Base-by-base conservation (phyloP, 35 echinoderm and acorn worm species). In the Eucidaris tribuloides region DNA sequence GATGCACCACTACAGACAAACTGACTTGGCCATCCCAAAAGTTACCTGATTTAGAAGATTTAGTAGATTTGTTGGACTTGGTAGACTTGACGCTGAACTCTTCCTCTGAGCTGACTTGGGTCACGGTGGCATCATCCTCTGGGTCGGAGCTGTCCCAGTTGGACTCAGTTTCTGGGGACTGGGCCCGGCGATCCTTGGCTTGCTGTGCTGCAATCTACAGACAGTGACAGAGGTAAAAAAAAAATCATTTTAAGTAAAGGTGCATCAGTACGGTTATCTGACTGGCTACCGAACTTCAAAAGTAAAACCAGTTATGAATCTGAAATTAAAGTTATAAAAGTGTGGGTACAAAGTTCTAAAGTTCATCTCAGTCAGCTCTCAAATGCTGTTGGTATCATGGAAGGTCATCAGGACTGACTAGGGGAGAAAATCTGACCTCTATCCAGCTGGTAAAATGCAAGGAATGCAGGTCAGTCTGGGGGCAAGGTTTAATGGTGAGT, bases 81-180 rank as follows among this genome's bases (percentile, higher is more conserved):
- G 19, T 78, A 0, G 71, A 78, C 20, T 41, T 54, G 23, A 84
- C 45, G n/a, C 79, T 84, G 13, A 32, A 48, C 42, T 84, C 81
- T 20, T 91, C 88, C 32, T 79, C 88, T 22, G 88, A 91, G 81
- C 88, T 91, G 22, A 91, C 68, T 38, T 91, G 81, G 0, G 88
- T 71, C 3, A 84, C 36, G 7, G 78, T 84, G 58, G 83, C 49
- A 18, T 52, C 48, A 33, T 82, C 80, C 27, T 91, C 88, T 54
- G 54, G 81, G 1, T 91, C 88, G 20, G 88, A 84, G 61, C 88
- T 91, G 60, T 91, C 88, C 88, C 88, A 91, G 46, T 91, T 91
- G 35, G 81, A 84, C 27, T 91, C 88, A 0, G 81, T 84, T 58
- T 91, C 88, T 0, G 81, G 88, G 39, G 81, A 91, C 33, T 77